Evolutionary conservation across 2,797 vertebrate species (phyloP).

Genomic region (Hippoglossus hippoglossus): DNA sequence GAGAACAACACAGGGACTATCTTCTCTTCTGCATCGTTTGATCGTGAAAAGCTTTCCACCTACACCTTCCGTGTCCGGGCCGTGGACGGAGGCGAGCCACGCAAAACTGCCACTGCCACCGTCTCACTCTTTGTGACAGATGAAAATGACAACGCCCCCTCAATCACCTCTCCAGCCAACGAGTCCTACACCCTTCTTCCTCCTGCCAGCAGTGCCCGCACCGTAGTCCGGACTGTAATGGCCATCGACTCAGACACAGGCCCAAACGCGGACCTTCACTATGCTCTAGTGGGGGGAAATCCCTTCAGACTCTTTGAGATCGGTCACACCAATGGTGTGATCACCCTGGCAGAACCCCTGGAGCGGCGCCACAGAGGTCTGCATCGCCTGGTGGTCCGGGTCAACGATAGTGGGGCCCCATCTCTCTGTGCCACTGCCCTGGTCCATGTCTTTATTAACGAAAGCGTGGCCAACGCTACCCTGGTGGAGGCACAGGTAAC

Average conservation of each 20-base stretch:
- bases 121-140: constrained; percentile 96
- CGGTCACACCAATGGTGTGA: constrained; percentile 91
- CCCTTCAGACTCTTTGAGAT: constrained; percentile 96
- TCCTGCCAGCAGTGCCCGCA: constrained; percentile 91
- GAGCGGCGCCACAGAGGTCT: constrained; percentile 93
- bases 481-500: constrained; percentile 92
- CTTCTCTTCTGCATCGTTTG: constrained; percentile 93
- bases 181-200: constrained; percentile 92
- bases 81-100: constrained; percentile 92
- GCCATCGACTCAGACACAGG: constrained; percentile 92
- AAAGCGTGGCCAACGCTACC: constrained; percentile 93
- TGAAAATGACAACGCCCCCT: constrained; percentile 95
- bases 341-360: constrained; percentile 93
- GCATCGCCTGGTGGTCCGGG: constrained; percentile 93
- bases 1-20: constrained; percentile 98
- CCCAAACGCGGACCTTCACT: constrained; percentile 92
- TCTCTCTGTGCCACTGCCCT: constrained; percentile 92
- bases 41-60: constrained; percentile 91
- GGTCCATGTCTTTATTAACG: constrained; percentile 96
- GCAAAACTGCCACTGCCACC: constrained; percentile 91
- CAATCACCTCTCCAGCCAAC: constrained; percentile 89
- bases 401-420: constrained; percentile 95
- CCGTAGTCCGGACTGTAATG: constrained; percentile 90
- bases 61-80: constrained; percentile 96
- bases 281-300: constrained; percentile 93